Percentiles rank a stretch among this genome's conserved stretches.
Conservation (phyloP, 2,113 vertebrate genomes). For the Panurus biarmicus region DNA sequence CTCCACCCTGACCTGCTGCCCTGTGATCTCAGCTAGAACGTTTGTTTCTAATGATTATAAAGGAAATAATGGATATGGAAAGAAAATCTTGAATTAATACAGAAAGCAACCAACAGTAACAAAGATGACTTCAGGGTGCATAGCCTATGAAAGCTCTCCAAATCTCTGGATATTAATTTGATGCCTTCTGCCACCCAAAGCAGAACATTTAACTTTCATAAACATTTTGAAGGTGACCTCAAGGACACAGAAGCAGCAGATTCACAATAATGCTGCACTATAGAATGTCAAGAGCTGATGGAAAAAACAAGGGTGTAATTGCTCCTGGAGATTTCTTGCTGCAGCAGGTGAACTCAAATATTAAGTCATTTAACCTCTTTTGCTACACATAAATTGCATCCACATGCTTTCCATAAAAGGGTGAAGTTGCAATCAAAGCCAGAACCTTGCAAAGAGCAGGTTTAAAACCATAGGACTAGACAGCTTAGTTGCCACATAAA, state of each 20-base stretch:
- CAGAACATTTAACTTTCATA: slow-evolving; percentile 15
- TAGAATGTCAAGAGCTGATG: slow-evolving; percentile 5
- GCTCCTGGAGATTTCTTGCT: slow-evolving; percentile 30
- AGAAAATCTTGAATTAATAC: slow-evolving; percentile 11
- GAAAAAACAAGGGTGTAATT: slow-evolving; percentile 28
- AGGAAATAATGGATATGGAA: background rate
- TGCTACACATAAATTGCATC: slow-evolving; percentile 37
- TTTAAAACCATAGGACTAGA: background rate
- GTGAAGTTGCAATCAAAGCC: background rate
- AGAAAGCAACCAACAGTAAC: background rate
- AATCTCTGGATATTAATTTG: slow-evolving; percentile 10
- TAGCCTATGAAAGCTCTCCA: background rate
- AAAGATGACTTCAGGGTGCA: background rate
- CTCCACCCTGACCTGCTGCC: background rate
- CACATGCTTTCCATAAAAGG: slow-evolving; percentile 8
- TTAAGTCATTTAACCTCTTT: slow-evolving; percentile 43
- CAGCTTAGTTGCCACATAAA: background rate
- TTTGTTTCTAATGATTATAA: background rate
- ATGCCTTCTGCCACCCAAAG: background rate
- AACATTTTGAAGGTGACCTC: slow-evolving; percentile 28
- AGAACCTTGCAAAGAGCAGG: background rate
- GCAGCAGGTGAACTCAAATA: slow-evolving; percentile 49
- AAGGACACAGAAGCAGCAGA: slow-evolving; percentile 33
- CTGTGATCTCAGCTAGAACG: background rate
- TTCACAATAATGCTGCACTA: background rate